These are phyloP conservation scores for Chironomus tentans DNA, from an alignment of 2,888 invertebrate species.

Conservation along the genomic window DNA sequence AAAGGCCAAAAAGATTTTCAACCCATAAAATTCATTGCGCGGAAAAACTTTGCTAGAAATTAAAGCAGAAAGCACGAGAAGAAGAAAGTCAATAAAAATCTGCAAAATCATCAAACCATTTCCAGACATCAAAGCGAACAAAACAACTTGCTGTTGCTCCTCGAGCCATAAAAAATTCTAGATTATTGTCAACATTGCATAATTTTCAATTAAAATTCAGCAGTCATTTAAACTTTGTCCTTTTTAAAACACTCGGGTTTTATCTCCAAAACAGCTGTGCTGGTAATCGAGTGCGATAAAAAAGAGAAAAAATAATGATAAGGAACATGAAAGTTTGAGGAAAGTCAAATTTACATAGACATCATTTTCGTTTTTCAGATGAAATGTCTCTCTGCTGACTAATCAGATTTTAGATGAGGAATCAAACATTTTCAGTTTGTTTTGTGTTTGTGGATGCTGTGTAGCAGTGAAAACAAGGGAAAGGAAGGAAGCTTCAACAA, in stretches of 20 bases:
- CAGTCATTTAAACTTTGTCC: background rate
- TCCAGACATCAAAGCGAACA: too few species aligned
- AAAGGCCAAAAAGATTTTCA: too few species aligned
- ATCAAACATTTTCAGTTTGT: background rate
- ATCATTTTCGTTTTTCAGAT: background rate
- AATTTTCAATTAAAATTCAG: slow-evolving; percentile 17
- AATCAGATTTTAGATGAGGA: slow-evolving; percentile 1
- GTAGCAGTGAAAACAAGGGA: background rate
- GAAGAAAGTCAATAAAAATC: too few species aligned
- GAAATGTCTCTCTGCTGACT: background rate
- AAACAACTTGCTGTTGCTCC: too few species aligned
- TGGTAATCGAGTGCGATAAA: too few species aligned
- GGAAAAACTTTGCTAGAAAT: too few species aligned
- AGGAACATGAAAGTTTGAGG: background rate
- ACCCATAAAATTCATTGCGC: too few species aligned
- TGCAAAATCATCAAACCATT: too few species aligned
- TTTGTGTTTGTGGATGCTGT: background rate
- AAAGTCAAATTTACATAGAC: background rate
- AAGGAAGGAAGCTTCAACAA: background rate
- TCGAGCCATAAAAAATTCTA: background rate
- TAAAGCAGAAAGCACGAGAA: too few species aligned
- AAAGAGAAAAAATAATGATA: background rate
- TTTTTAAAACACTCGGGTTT: background rate
- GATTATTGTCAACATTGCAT: slow-evolving; percentile 7
- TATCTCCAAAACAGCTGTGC: too few species aligned